Percentiles rank a stretch among this genome's conserved stretches.
Evolutionary conservation across 2,888 invertebrate species (phyloP).

Genomic region (Lasius fuliginosus): DNA sequence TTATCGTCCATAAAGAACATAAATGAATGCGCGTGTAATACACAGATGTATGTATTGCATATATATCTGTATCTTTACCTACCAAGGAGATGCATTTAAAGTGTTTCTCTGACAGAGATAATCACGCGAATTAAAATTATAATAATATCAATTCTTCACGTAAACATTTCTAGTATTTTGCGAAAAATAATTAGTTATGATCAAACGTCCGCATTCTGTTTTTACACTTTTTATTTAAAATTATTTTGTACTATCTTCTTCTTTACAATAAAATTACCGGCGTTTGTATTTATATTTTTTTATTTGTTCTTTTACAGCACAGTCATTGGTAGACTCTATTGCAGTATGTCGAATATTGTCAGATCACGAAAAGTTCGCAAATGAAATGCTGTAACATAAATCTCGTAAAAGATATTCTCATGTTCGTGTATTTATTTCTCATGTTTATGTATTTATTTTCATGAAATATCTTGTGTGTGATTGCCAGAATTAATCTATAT

Average conservation of each 20-base stretch:
- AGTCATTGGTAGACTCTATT: not conserved
- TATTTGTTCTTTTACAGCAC: not conserved
- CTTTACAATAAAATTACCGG: not conserved
- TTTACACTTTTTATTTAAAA: not conserved
- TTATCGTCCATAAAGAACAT: slow-evolving; percentile 23
- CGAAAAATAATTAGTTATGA: not conserved
- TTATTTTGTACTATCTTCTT: not conserved
- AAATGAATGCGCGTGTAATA: not conserved
- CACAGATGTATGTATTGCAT: slow-evolving; percentile 6
- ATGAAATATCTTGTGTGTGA: no score
- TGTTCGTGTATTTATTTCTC: slow-evolving; percentile 67
- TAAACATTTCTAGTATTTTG: not conserved
- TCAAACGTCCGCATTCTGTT: not conserved
- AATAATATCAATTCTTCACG: not conserved
- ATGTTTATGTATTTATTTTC: slow-evolving; percentile 66
- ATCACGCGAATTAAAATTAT: slow-evolving; percentile 8
- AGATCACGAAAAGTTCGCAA: slow-evolving; percentile 27
- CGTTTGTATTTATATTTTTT: not conserved
- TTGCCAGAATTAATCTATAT: slow-evolving; percentile 36
- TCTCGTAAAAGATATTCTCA: slow-evolving; percentile 52
- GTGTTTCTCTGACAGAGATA: not conserved
- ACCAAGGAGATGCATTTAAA: not conserved
- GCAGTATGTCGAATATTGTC: not conserved
- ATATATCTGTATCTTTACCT: not conserved
- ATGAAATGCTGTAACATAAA: slow-evolving; percentile 42